Base-by-base conservation (phyloP, 2,888 invertebrate genomes). In the Caenorhabditis afra region DNA sequence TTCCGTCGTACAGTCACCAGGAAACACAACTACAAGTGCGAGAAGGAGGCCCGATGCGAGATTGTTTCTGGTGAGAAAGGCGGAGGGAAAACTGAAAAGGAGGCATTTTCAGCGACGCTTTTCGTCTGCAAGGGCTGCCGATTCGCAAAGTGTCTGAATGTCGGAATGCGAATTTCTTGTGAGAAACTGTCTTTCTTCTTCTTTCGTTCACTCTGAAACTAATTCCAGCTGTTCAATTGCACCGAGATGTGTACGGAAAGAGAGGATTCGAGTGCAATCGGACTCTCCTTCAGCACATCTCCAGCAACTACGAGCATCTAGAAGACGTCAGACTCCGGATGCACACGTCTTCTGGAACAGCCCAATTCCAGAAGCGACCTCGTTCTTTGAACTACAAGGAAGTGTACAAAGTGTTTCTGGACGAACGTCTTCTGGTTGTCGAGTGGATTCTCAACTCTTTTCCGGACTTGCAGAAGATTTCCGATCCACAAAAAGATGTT, bases 61-160 rank as follows among this genome's bases (percentile, higher is more conserved):
- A 86, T 87, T 29, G 35, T 78, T 20, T 75, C 86, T 8, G 76
- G 85, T 86, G 29, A 35, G 44, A 37, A 64, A n/a, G n/a, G n/a
- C n/a, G 73, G 7, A 29, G 29, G 29, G 29, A 29, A 29, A 29
- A 3, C 29, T 7, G 29, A 29, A 29, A 29, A 7, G 7, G 29
- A 29, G 23, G 3, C 37, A 12, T 20, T 76, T 83, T 68, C 79
- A 86, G 88, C 81, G 22, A 68, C 85, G 49, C 71, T 88, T 18
- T 83, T 85, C 35, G 87, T 87, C 80, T 88, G 88, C 55, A 78
- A 87, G 41, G 71, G 83, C 1, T 88, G 88, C 77, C 83, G 88
- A 14, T 87, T 84, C 65, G 55, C 70, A 3, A 86, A 85, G 47
- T 88, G 88, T 64, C 50, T 81, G 14, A 55, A 22, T 3, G 71